These are phyloP conservation scores for Pollachius pollachius DNA, from an alignment of 2,113 vertebrate species.

Conservation along the genomic window DNA sequence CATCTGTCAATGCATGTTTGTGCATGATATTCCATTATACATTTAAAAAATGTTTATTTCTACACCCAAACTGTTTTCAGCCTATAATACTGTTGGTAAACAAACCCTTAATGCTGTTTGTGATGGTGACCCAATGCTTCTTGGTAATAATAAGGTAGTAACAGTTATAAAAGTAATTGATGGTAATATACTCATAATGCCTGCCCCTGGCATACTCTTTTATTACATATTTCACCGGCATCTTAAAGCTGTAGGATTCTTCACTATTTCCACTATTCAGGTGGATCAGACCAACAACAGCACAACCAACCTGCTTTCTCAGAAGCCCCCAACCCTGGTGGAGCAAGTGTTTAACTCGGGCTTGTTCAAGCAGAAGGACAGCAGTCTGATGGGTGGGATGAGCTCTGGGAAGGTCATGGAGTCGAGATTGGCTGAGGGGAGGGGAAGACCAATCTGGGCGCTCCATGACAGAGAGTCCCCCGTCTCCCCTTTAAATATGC, in stretches of 20 bases:
- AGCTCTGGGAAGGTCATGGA: constrained; percentile 69
- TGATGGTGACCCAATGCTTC: neutral
- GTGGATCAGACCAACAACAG: constrained; percentile 81
- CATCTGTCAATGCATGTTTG: neutral
- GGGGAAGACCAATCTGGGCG: constrained; percentile 83
- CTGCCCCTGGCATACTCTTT: neutral
- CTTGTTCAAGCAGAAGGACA: constrained; percentile 75
- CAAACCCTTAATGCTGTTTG: neutral
- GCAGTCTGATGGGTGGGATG: constrained; percentile 64
- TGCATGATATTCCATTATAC: no score
- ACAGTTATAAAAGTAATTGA: neutral
- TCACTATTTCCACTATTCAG: constrained; percentile 60
- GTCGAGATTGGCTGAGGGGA: constrained; percentile 78
- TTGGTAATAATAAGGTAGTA: neutral
- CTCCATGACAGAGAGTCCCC: constrained; percentile 80
- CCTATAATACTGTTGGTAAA: no score
- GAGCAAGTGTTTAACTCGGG: constrained; percentile 92
- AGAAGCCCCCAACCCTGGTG: constrained; percentile 82
- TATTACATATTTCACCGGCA: neutral
- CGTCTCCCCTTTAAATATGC: constrained; percentile 82
- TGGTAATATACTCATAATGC: neutral
- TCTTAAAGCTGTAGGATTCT: neutral
- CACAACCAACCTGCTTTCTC: constrained; percentile 67
- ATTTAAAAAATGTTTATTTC: no score
- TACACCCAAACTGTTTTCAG: no score